Conservation (phyloP, 2,888 invertebrate genomes). For the Lepidochitona cinerea region DNA sequence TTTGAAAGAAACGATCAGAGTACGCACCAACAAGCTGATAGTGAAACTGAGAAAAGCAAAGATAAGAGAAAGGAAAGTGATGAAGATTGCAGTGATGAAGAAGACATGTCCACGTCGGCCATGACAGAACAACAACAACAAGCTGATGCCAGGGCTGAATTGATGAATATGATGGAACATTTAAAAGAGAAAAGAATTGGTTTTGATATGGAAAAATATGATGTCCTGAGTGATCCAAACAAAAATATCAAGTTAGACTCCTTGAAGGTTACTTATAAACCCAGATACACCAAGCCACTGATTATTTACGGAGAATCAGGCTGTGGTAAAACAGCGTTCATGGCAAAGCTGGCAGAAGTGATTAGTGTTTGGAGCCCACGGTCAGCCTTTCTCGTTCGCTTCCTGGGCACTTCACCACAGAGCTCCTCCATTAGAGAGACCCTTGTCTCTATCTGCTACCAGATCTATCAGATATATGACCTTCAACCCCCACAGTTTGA, state of each 20-base stretch:
- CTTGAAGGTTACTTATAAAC: constrained; percentile 21
- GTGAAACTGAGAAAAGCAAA: not conserved
- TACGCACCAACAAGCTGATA: not conserved
- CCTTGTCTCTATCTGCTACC: constrained; percentile 43
- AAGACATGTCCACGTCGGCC: not conserved
- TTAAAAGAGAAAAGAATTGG: not conserved
- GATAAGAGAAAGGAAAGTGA: not conserved
- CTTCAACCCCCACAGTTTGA: constrained; percentile 41
- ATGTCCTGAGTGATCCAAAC: constrained; percentile 29
- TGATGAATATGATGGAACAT: not conserved
- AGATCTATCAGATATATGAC: constrained; percentile 47
- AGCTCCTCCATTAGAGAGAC: constrained; percentile 42
- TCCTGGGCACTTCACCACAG: constrained; percentile 53
- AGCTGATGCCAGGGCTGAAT: not conserved
- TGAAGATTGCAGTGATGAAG: not conserved
- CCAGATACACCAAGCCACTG: constrained; percentile 39
- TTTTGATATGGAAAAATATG: not conserved
- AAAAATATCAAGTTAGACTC: constrained; percentile 24
- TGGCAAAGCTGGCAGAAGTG: constrained; percentile 46
- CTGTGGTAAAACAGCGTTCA: constrained; percentile 58
- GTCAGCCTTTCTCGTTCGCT: constrained; percentile 46
- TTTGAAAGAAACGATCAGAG: not conserved
- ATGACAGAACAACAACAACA: not conserved
- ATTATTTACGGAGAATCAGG: constrained; percentile 55
- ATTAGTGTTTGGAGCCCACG: constrained; percentile 43